phyloP scores from a whole-genome alignment of 2,113 vertebrate species.

The Planiliza haematocheilus region DNA sequence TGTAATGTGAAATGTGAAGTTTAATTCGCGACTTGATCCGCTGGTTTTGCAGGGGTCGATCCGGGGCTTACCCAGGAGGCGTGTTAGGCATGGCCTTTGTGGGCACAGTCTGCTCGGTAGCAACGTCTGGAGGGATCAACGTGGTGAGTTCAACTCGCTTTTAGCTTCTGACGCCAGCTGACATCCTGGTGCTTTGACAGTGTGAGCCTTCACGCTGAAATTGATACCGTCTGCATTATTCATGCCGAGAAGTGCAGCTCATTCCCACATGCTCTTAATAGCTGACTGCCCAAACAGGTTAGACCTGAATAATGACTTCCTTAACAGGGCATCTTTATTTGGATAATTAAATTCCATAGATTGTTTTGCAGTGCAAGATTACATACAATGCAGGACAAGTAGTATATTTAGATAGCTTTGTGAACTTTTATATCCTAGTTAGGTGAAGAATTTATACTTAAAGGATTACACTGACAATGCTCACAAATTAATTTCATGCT shows the following conservation, averaged over 20 bases:
- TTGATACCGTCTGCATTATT: slow-evolving; percentile 71
- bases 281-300: slow-evolving; percentile 35
- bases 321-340: slow-evolving; percentile 18
- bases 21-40: neutral
- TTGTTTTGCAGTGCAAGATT: neutral
- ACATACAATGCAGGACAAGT: too few relatives aligned
- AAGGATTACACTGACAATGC: too few relatives aligned
- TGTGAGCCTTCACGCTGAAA: slow-evolving; percentile 43
- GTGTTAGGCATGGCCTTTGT: slow-evolving; percentile 90
- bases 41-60: slow-evolving; percentile 78
- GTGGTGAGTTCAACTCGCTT: slow-evolving; percentile 80
- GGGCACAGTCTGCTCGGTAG: slow-evolving; percentile 84
- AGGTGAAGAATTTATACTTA: too few relatives aligned
- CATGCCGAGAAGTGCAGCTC: slow-evolving; percentile 30
- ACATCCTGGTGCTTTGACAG: neutral
- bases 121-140: slow-evolving; percentile 84
- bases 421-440: too few relatives aligned
- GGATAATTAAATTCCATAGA: slow-evolving; percentile 15
- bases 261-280: neutral
- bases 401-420: too few relatives aligned
- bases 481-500: too few relatives aligned
- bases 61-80: slow-evolving; percentile 4
- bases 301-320: slow-evolving; percentile 9
- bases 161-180: slow-evolving; percentile 40
- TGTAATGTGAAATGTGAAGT: neutral